Conservation (phyloP, 1,140 invertebrate species). For the Heterodera schachtii region DNA sequence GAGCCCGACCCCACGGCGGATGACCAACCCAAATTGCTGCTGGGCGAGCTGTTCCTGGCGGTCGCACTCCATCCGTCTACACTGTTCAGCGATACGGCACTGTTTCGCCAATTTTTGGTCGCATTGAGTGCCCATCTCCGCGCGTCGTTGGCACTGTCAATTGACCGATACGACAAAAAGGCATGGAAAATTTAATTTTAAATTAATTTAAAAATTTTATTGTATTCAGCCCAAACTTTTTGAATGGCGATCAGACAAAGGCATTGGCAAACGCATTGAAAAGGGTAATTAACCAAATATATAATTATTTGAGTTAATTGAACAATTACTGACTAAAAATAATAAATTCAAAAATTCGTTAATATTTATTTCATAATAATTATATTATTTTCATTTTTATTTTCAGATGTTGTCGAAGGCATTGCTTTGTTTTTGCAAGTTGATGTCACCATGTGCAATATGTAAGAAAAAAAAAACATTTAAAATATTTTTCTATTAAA, state of each 20-base stretch:
- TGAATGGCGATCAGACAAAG: conserved; percentile 14
- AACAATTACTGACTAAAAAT: background rate
- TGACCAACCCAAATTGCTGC: background rate
- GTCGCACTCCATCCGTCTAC: conserved; percentile 1
- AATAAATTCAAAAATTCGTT: background rate
- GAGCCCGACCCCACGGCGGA: conserved; percentile 18
- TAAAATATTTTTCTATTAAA: background rate
- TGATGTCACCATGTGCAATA: conserved; percentile 33
- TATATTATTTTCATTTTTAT: too few relatives aligned
- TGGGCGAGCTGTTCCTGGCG: conserved; percentile 22
- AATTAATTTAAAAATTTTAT: background rate
- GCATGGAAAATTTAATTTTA: background rate
- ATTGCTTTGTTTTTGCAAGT: conserved; percentile 27
- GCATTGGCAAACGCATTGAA: conserved; percentile 19
- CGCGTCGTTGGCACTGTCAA: conserved; percentile 18
- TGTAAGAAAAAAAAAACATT: background rate
- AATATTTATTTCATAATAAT: conserved; percentile 1
- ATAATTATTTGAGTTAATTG: background rate
- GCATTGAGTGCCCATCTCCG: conserved; percentile 25
- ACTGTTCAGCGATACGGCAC: background rate
- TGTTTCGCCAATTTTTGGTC: conserved; percentile 23
- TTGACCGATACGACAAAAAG: conserved; percentile 13
- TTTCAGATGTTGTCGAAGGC: conserved; percentile 11
- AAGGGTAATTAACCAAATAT: background rate
- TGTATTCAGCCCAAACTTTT: conserved; percentile 22